A percentile compares a stretch with the other conserved stretches of the same genome.
These are phyloP conservation scores for Conopomorpha cramerella DNA, from an alignment of 1,140 invertebrate genomes.

Conservation along the genomic window DNA sequence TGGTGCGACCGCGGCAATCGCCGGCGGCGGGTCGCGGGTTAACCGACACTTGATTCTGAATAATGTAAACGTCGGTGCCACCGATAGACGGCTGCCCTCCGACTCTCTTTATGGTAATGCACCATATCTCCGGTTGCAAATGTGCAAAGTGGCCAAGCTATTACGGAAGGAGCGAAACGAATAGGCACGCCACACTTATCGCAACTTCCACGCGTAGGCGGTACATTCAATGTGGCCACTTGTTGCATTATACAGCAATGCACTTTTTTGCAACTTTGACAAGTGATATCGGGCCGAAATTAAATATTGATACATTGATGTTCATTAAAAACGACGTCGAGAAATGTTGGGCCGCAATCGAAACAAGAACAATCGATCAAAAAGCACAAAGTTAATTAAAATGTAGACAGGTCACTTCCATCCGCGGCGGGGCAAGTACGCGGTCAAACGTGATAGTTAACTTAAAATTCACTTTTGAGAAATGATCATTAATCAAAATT, in stretches of 20 bases:
- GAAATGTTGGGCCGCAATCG: constrained; percentile 16
- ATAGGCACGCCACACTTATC: too few relatives aligned
- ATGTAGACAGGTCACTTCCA: constrained; percentile 24
- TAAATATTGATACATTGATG: constrained; percentile 3
- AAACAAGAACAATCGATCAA: constrained; percentile 36
- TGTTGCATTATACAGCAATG: too few relatives aligned
- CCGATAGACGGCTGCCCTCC: constrained; percentile 56
- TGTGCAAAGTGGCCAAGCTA: too few relatives aligned
- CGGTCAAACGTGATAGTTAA: constrained; percentile 16
- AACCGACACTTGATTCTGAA: constrained; percentile 61
- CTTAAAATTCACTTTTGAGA: constrained; percentile 53
- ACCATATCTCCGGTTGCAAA: constrained; percentile 57
- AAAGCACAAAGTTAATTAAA: constrained; percentile 40
- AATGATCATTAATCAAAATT: constrained; percentile 59
- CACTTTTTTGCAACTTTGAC: background rate
- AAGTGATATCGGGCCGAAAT: constrained; percentile 1
- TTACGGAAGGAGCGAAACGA: too few relatives aligned
- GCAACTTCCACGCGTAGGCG: too few relatives aligned
- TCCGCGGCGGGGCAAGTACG: constrained; percentile 25
- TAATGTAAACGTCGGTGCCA: constrained; percentile 54
- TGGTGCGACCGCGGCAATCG: constrained; percentile 19
- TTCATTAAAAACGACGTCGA: constrained; percentile 9
- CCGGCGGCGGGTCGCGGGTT: constrained; percentile 40
- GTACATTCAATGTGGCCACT: too few relatives aligned
- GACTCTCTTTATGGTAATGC: constrained; percentile 57